A percentile compares a stretch with the other conserved stretches of the same genome.
phyloP scores from a whole-genome alignment of 2,797 vertebrate species.

The Tinamus major region DNA sequence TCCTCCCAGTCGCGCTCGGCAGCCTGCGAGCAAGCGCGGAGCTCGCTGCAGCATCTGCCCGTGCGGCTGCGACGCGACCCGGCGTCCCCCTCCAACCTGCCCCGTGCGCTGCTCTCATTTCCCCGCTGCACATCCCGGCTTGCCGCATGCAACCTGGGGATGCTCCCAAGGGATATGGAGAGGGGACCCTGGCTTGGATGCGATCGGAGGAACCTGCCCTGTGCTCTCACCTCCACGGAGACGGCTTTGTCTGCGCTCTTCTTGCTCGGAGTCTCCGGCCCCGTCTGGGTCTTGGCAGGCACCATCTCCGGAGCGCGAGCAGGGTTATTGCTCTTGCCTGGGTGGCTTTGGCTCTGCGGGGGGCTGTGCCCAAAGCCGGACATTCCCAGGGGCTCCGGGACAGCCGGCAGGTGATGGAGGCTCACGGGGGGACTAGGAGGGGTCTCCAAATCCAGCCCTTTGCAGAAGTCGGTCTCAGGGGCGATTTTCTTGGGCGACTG shows the following conservation, averaged over 20 bases:
- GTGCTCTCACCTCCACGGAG: slow-evolving; percentile 89
- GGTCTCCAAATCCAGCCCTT: slow-evolving; percentile 88
- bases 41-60: not conserved
- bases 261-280: slow-evolving; percentile 87
- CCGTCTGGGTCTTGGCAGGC: slow-evolving; percentile 85
- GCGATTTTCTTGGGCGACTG: slow-evolving; percentile 89
- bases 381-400: slow-evolving; percentile 55
- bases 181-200: too few relatives aligned
- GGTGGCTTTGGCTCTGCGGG: slow-evolving; percentile 81
- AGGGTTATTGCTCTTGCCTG: slow-evolving; percentile 75
- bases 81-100: not conserved
- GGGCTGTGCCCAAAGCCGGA: slow-evolving; percentile 71
- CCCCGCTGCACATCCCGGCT: not conserved
- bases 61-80: not conserved
- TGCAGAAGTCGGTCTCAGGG: slow-evolving; percentile 83
- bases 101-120: not conserved
- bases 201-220: not conserved
- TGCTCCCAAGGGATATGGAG: not conserved
- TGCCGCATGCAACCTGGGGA: rapidly evolving
- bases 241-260: slow-evolving; percentile 88
- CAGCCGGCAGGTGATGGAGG: slow-evolving; percentile 85
- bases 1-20: slow-evolving; percentile 98
- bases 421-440: slow-evolving; percentile 87
- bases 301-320: slow-evolving; percentile 74
- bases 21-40: slow-evolving; percentile 76